These are phyloP conservation scores for Rhinogobius similis DNA, from an alignment of 2,113 vertebrate genomes.

Conservation along the genomic window DNA sequence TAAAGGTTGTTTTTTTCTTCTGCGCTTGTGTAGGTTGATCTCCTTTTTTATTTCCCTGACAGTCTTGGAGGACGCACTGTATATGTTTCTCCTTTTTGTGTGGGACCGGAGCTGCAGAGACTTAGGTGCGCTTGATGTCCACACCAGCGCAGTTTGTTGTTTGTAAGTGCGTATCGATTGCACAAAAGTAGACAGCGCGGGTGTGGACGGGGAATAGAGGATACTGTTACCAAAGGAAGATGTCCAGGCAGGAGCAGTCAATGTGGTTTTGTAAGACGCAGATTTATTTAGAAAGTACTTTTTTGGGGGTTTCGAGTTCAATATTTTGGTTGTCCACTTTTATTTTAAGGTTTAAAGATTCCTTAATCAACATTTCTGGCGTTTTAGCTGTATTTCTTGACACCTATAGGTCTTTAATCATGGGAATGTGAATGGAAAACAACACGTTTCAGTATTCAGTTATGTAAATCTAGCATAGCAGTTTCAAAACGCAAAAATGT, in stretches of 20 bases:
- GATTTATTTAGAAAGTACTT: neutral
- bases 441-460: no score
- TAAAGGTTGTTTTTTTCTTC: neutral
- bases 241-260: slow-evolving; percentile 1
- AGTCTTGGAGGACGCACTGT: neutral
- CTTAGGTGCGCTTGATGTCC: slow-evolving; percentile 29
- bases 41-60: slow-evolving; percentile 15
- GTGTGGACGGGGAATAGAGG: slow-evolving; percentile 8
- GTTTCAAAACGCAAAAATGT: no score
- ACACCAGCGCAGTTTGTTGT: slow-evolving; percentile 18
- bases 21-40: slow-evolving; percentile 23
- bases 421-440: neutral
- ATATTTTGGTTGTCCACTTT: neutral
- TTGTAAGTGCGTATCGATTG: slow-evolving; percentile 34
- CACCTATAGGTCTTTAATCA: no score
- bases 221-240: neutral
- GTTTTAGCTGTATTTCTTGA: no score
- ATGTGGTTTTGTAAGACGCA: slow-evolving; percentile 6
- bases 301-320: neutral
- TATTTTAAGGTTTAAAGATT: neutral
- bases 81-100: slow-evolving; percentile 9
- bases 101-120: slow-evolving; percentile 18
- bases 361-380: no score
- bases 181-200: slow-evolving; percentile 14
- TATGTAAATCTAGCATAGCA: no score